phyloP scores from a whole-genome alignment of 1,140 invertebrate species.

The Drosophila arizonae region DNA sequence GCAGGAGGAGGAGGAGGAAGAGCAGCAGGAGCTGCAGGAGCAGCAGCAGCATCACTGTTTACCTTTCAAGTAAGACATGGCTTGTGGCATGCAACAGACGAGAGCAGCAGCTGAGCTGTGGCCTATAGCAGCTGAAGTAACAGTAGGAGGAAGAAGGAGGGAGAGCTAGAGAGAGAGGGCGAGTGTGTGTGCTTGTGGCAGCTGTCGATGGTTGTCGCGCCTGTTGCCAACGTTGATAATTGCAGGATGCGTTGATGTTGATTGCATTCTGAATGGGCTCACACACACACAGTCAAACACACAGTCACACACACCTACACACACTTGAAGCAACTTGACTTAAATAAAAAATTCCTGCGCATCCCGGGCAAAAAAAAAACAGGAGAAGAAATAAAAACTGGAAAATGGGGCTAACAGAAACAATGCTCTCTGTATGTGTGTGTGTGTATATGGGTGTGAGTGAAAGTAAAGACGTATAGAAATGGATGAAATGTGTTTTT shows the following conservation, averaged over 20 bases:
- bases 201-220: conserved; percentile 13
- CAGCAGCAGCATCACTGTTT: conserved; percentile 2
- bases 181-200: conserved; percentile 10
- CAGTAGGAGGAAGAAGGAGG: no score
- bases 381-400: conserved; percentile 53
- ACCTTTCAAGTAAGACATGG: conserved; percentile 6
- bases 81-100: conserved; percentile 13
- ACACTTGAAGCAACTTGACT: conserved; percentile 71
- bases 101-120: conserved; percentile 19
- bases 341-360: conserved; percentile 77
- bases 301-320: conserved; percentile 1
- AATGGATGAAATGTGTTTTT: conserved; percentile 78
- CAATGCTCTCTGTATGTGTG: conserved; percentile 49
- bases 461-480: conserved; percentile 69
- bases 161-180: no score
- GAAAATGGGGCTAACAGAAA: conserved; percentile 72
- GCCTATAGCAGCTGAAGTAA: neutral
- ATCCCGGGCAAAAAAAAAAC: conserved; percentile 58
- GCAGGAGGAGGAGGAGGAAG: neutral
- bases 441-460: conserved; percentile 42
- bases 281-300: conserved; percentile 32
- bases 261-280: conserved; percentile 68
- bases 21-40: neutral
- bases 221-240: conserved; percentile 70
- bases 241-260: conserved; percentile 78